Evolutionary conservation across 2,888 invertebrate genomes (phyloP).

Genomic region (Drosophila neotestacea): DNA sequence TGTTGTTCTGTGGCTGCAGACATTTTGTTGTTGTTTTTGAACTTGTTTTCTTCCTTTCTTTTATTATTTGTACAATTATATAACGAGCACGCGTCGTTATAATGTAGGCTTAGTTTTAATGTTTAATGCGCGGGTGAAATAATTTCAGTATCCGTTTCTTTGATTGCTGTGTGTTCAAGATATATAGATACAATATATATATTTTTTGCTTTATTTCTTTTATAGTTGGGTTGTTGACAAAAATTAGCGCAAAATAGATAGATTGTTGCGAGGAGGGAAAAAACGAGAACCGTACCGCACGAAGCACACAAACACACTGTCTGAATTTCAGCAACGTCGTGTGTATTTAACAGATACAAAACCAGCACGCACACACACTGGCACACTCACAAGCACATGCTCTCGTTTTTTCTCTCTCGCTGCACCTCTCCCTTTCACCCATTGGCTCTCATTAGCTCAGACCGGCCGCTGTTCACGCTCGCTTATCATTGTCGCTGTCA

Average conservation of each 20-base stretch:
- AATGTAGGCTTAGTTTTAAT: constrained; percentile 59
- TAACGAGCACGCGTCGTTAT: constrained; percentile 70
- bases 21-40: constrained; percentile 85
- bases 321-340: constrained; percentile 69
- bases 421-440: constrained; percentile 13
- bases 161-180: constrained; percentile 71
- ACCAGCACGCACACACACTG: constrained; percentile 27
- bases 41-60: constrained; percentile 52
- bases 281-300: constrained; percentile 81
- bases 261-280: constrained; percentile 59
- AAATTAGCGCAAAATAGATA: constrained; percentile 76
- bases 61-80: constrained; percentile 71
- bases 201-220: constrained; percentile 19
- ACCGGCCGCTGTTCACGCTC: background rate
- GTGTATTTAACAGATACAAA: constrained; percentile 79
- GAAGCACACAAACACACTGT: constrained; percentile 83
- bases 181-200: constrained; percentile 15
- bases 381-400: constrained; percentile 17
- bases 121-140: constrained; percentile 58
- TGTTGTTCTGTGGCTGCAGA: constrained; percentile 89
- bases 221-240: constrained; percentile 69
- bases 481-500: constrained; percentile 10
- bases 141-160: constrained; percentile 45
- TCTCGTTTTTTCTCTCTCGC: constrained; percentile 47
- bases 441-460: constrained; percentile 1